Evolutionary conservation across 2,888 invertebrate genomes (phyloP), one percentile per base, ranked within the genome.

Genomic region (Phasia obesa): DNA sequence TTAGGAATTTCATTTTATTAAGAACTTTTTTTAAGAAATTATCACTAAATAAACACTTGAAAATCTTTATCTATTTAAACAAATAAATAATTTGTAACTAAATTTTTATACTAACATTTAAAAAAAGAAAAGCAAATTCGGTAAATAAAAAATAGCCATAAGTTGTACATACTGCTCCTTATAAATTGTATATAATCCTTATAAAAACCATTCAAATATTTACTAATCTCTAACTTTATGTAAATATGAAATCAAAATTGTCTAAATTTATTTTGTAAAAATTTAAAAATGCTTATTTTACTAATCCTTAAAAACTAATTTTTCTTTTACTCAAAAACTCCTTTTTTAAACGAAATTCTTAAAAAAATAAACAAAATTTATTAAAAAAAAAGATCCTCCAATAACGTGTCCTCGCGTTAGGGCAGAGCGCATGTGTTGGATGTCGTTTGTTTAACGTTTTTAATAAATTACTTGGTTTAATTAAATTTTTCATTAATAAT

Each of bases 371-470:
- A 65, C 53, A 62, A 73, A 31, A 31, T 31, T 31, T 31, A 31
- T 31, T 31, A 73, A 73, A 35, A 17, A 65, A 64, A 55, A 60
- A 21, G 51, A 47, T 81, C 60, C 79, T 88, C 90, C 90, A 90
- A 90, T 90, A 87, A 87, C 88, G 89, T 90, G 90, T 90, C 90
- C 82, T 90, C 89, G 90, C 88, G 87, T 88, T 87, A 90, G 90
- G 90, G 91, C 92, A 90, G 92, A 92, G 92, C 91, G 91, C 91
- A 91, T 92, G 92, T 92, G 92, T 91, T 91, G 91, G 92, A 91
- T 91, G 91, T 90, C 90, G 89, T 89, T 87, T 88, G 88, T 81
- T 77, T 31, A 69, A 73, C 47, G 59, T 77, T 74, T 69, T 64
- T 53, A 69, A 53, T 21, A 71, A 71, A 60, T 49, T 71, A 77